Conservation (phyloP, 2,888 invertebrate genomes). For the Caenorhabditis sp. region DNA sequence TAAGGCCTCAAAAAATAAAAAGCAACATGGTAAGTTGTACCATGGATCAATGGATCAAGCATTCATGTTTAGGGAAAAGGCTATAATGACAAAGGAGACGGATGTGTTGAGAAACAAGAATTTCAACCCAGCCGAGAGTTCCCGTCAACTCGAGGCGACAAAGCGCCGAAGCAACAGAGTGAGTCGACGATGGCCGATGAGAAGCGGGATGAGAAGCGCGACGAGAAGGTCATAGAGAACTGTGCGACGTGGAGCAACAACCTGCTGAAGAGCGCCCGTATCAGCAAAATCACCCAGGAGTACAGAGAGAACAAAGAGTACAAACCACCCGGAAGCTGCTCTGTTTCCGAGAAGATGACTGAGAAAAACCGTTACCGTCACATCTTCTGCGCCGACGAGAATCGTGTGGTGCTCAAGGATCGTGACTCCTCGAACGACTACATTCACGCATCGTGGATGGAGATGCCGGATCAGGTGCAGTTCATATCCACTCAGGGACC, state of each 20-base stretch:
- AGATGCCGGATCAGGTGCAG: slow-evolving; percentile 46
- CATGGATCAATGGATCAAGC: not conserved
- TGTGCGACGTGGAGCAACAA: slow-evolving; percentile 27
- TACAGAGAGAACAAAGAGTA: slow-evolving; percentile 46
- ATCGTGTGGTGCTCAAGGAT: slow-evolving; percentile 57
- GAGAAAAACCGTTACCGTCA: slow-evolving; percentile 55
- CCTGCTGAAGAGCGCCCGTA: slow-evolving; percentile 15
- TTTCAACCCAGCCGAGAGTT: slow-evolving; percentile 5
- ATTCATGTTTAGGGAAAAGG: slow-evolving; percentile 12
- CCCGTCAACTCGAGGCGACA: slow-evolving; percentile 2
- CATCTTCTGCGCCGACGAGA: slow-evolving; percentile 56
- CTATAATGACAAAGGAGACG: slow-evolving; percentile 1
- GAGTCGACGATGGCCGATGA: too few relatives aligned
- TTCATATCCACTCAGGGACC: slow-evolving; percentile 66
- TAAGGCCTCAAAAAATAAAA: too few relatives aligned
- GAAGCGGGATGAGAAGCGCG: slow-evolving; percentile 7
- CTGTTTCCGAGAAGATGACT: slow-evolving; percentile 23
- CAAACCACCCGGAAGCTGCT: slow-evolving; percentile 20
- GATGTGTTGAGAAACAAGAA: slow-evolving; percentile 2
- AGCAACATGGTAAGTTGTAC: too few relatives aligned
- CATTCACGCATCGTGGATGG: slow-evolving; percentile 66
- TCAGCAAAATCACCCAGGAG: slow-evolving; percentile 37
- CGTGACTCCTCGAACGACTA: slow-evolving; percentile 48
- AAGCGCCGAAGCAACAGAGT: not conserved
- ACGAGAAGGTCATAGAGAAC: slow-evolving; percentile 13